Percentiles rank a stretch among this genome's conserved stretches.
These are phyloP conservation scores for Potamilus streckersoni DNA, from an alignment of 1,140 invertebrate genomes.

Conservation along the genomic window DNA sequence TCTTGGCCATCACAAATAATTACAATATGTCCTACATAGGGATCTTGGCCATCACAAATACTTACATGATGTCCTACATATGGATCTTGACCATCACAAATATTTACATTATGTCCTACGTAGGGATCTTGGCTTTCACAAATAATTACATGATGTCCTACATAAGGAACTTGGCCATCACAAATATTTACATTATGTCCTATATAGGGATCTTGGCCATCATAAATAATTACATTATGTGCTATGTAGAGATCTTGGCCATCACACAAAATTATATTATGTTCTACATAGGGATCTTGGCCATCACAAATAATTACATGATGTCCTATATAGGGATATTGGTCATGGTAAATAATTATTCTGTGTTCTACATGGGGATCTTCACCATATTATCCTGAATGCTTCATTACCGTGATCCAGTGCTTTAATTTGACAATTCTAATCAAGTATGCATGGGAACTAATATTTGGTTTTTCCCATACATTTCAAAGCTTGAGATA, in stretches of 20 bases:
- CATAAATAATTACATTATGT: slow-evolving; percentile 35
- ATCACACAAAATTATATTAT: slow-evolving; percentile 56
- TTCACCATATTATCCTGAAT: slow-evolving; percentile 50
- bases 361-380: slow-evolving; percentile 63
- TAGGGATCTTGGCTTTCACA: slow-evolving; percentile 62
- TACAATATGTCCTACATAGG: not conserved
- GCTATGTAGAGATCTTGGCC: not conserved
- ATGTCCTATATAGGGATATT: not conserved
- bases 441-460: no score
- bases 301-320: slow-evolving; percentile 48
- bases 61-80: slow-evolving; percentile 62
- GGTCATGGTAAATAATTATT: slow-evolving; percentile 45
- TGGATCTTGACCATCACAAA: slow-evolving; percentile 61
- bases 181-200: slow-evolving; percentile 61
- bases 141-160: not conserved
- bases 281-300: slow-evolving; percentile 60
- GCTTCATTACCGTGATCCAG: no score
- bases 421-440: no score
- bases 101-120: slow-evolving; percentile 63
- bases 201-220: slow-evolving; percentile 61
- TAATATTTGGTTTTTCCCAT: no score
- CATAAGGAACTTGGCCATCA: not conserved
- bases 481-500: no score
- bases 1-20: slow-evolving; percentile 56
- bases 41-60: slow-evolving; percentile 32